Base-by-base conservation (phyloP, 2,888 invertebrate genomes). In the Ochlodes sylvanus region DNA sequence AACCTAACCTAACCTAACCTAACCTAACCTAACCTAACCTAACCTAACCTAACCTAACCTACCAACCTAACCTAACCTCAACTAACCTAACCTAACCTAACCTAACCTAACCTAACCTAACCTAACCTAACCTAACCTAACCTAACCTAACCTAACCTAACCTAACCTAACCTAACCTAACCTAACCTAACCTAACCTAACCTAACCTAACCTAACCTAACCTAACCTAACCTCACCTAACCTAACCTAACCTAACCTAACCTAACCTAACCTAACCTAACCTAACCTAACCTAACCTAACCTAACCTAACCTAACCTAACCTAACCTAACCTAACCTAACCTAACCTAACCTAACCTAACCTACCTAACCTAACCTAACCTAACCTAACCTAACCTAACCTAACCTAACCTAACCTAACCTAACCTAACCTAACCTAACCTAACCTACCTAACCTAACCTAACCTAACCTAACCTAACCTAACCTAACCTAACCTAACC, bases 311-410 rank as follows among this genome's bases (percentile, higher is more conserved):
- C 73, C 75, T 72, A 74, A 75, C 73, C 75, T 73, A 75, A 73
- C 73, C 74, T 73, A 76, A 75, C 75, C 75, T 75, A 75, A 75
- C 75, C 78, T 77, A 78, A 78, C 78, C 80, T 77, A 80, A 80
- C 79, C 79, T 76, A 77, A 79, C 79, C 77, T 75, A 79, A 76
- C 80, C 79, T 77, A 79, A 80, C 79, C 79, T 77, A 79, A 80
- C 78, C 79, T 77, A 79, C 79, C 80, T 77, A 80, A 81, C 80
- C 80, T 75, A 77, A 80, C 80, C 81, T 79, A 79, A 81, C 81
- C 81, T 77, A 79, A 81, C 80, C 81, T 77, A 80, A 81, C 80
- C 77, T 75, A 74, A 79, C 77, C 76, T 74, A 76, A 76, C 75
- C 75, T 74, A 75, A 75, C 74, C 75, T 72, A 76, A 75, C 74